A percentile compares a stretch with the other conserved stretches of the same genome.
Evolutionary conservation across 2,797 vertebrate genomes (phyloP).

Genomic region (Ataeniobius toweri): DNA sequence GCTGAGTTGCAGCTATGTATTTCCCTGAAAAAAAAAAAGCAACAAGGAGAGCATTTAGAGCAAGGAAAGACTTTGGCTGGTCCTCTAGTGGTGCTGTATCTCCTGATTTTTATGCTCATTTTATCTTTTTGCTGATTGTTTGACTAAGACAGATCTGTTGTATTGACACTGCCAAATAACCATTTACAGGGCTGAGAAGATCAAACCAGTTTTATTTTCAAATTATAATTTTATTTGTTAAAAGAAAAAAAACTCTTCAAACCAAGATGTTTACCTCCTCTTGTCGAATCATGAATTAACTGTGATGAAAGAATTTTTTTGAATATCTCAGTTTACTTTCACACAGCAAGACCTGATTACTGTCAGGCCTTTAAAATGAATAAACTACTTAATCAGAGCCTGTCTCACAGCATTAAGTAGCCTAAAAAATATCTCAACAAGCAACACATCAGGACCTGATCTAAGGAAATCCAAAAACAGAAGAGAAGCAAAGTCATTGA

Average conservation of each 20-base stretch:
- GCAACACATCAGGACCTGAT: too few species aligned
- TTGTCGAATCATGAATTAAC: neutral
- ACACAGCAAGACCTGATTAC: neutral
- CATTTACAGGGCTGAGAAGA: neutral
- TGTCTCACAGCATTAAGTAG: too few species aligned
- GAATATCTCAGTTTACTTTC: neutral
- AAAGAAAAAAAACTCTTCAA: neutral
- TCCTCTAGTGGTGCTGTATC: neutral
- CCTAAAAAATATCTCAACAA: too few species aligned
- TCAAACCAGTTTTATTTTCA: neutral
- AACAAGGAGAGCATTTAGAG: slow-evolving; percentile 25
- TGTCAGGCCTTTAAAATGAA: neutral
- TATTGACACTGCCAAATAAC: too few species aligned
- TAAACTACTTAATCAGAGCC: too few species aligned
- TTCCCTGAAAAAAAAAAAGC: slow-evolving; percentile 79
- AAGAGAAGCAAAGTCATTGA: too few species aligned
- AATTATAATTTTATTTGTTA: neutral
- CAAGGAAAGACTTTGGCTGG: neutral
- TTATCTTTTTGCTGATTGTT: neutral
- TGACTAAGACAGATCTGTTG: too few species aligned
- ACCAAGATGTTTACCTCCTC: neutral
- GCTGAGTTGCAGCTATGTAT: slow-evolving; percentile 93
- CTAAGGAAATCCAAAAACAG: too few species aligned
- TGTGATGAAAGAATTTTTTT: neutral
- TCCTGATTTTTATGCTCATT: neutral